A percentile compares a stretch with the other conserved stretches of the same genome.
These are phyloP conservation scores for Magallana gigas DNA, from an alignment of 1,140 invertebrate genomes.

Conservation along the genomic window DNA sequence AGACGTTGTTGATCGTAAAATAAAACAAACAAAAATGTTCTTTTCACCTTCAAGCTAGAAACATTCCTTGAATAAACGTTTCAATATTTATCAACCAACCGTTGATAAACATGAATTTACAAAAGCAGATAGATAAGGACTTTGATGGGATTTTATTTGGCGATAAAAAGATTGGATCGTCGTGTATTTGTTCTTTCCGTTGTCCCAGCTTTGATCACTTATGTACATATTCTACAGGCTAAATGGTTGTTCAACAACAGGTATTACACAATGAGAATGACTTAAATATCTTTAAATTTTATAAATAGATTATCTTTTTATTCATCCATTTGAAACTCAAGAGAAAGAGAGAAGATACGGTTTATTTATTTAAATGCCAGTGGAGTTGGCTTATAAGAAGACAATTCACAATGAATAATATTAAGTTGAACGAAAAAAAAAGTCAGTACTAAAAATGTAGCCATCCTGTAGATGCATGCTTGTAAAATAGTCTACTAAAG, in stretches of 20 bases:
- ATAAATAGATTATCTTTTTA: conserved; percentile 3
- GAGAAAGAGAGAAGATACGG: background rate
- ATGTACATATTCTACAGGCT: background rate
- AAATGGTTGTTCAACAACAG: conserved; percentile 25
- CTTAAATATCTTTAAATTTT: background rate
- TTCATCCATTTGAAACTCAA: background rate
- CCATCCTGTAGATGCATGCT: too few relatives aligned
- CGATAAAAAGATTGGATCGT: conserved; percentile 4
- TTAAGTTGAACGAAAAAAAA: too few relatives aligned
- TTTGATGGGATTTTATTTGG: conserved; percentile 1
- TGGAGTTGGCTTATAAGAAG: too few relatives aligned
- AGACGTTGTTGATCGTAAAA: too few relatives aligned
- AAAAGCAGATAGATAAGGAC: background rate
- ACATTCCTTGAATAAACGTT: background rate
- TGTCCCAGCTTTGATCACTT: background rate
- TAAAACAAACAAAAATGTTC: background rate
- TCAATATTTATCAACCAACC: conserved; percentile 7
- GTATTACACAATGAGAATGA: conserved; percentile 4
- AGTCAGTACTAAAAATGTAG: too few relatives aligned
- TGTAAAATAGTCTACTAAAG: too few relatives aligned
- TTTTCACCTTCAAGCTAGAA: background rate
- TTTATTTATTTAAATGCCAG: background rate
- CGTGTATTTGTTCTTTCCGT: background rate
- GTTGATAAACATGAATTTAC: background rate
- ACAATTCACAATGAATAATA: too few relatives aligned